phyloP scores from a whole-genome alignment of 30 jellyfish, hydroid and myxozoan species.

The Hydractinia symbiolongicarpus region DNA sequence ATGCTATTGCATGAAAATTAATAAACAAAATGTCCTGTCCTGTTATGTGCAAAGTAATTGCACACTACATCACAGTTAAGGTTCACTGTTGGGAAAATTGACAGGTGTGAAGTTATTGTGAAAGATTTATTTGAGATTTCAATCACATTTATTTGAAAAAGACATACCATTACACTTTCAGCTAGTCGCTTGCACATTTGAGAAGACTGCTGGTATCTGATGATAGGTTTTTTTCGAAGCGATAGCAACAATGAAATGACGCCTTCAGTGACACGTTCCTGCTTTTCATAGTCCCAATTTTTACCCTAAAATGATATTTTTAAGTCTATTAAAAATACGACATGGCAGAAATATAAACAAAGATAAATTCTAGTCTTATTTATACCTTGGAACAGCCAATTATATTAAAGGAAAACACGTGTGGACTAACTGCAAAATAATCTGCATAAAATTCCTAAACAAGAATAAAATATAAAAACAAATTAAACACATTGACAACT shows the following conservation, averaged over 20 bases:
- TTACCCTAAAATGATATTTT: constrained; percentile 42
- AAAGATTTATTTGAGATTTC: too few species aligned
- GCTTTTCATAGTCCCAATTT: constrained; percentile 76
- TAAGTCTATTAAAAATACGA: neutral
- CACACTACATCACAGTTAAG: too few species aligned
- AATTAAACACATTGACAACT: too few species aligned
- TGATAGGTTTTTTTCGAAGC: constrained; percentile 75
- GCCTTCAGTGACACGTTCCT: constrained; percentile 90
- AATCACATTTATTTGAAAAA: too few species aligned
- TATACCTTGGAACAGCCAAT: constrained; percentile 86
- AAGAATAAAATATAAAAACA: neutral
- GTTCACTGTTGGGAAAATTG: too few species aligned
- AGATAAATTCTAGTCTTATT: neutral
- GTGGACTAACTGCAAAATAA: constrained; percentile 95
- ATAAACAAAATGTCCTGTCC: too few species aligned
- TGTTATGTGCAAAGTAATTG: too few species aligned
- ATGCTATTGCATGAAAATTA: too few species aligned
- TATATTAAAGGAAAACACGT: constrained; percentile 77
- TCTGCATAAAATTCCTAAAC: constrained; percentile 92
- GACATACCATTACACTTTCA: constrained; percentile 79
- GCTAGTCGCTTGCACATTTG: constrained; percentile 94
- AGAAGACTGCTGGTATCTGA: constrained; percentile 85
- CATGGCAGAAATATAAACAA: neutral
- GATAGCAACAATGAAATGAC: constrained; percentile 67
- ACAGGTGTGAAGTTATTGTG: too few species aligned